Base-by-base conservation (phyloP, 2,797 vertebrate genomes). In the Neosalanx taihuensis region DNA sequence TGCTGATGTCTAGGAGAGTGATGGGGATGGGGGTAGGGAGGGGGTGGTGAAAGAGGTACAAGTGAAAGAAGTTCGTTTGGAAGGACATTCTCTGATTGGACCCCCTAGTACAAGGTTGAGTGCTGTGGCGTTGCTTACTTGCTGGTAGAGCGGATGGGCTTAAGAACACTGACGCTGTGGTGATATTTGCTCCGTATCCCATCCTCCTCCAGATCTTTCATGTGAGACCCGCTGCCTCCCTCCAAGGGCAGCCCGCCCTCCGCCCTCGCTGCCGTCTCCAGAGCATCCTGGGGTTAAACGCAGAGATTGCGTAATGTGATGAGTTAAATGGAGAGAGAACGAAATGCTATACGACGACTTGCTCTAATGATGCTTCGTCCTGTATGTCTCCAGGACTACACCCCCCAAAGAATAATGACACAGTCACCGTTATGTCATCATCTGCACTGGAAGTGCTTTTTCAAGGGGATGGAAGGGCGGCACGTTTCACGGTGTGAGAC, bases 211-310 rank as follows among this genome's bases (percentile, higher is more conserved):
- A 94, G 84, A 78, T 93, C 92, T 79, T 92, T 91, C 79, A 92
- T 82, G 78, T 93, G 92, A 79, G 93, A 87, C 65, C 90, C 88
- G 64, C 86, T 76, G 0, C 90, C 91, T 71, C 80, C 85, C 70
- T 95, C 94, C 89, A 96, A 84, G 1, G 94, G 88, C 69, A 96
- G 91, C 37, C 95, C 95, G 64, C 94, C 94, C 80, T 95, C 95
- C 0, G 90, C 94, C 63, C 94, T 90, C 60, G 93, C 95, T 72
- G 94, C 94, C 46, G 92, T 91, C 88, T 95, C 94, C 88, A 95
- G 83, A 81, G 94, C 94, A 94, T 95, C 94, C 72, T 94, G 91
- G 26, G 17, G 49, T 51, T 29, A 17, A 53, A 6, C 23, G 64
- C 41, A 46, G 10, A 51, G 35, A 85, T 90, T 3, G 31, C 20